phyloP scores from a whole-genome alignment of 2,797 vertebrate genomes.

The Garrulus glandarius region DNA sequence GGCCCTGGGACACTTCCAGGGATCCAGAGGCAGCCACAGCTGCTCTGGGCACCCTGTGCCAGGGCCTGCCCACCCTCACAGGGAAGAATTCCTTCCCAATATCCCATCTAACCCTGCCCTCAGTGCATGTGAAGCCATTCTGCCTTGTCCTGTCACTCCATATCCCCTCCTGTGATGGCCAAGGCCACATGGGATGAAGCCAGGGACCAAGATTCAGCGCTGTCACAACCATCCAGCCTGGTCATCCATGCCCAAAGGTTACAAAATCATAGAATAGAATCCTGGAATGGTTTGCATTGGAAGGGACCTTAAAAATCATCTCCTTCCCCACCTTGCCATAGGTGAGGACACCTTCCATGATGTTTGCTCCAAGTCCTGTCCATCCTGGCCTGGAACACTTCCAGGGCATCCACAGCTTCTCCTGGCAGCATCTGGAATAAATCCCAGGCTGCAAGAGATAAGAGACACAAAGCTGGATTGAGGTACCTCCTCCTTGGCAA shows the following conservation, averaged over 20 bases:
- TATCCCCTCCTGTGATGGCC: background rate
- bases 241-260: background rate
- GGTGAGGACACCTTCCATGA: background rate
- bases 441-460: background rate
- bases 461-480: background rate
- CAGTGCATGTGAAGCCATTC: background rate
- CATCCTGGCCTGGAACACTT: background rate
- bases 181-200: background rate
- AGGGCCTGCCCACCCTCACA: accelerated
- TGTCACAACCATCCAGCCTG: background rate
- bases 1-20: background rate
- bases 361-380: background rate
- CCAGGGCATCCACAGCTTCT: background rate
- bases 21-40: background rate
- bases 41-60: background rate
- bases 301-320: background rate
- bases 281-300: background rate
- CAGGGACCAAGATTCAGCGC: background rate
- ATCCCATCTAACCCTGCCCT: accelerated
- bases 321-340: accelerated
- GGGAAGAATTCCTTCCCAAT: background rate
- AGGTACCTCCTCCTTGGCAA: background rate
- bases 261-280: background rate
- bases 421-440: background rate
- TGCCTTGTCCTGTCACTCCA: background rate